A percentile compares a stretch with the other conserved stretches of the same genome.
phyloP scores from a whole-genome alignment of 2,888 invertebrate species.

The Matsumyia berberina region DNA sequence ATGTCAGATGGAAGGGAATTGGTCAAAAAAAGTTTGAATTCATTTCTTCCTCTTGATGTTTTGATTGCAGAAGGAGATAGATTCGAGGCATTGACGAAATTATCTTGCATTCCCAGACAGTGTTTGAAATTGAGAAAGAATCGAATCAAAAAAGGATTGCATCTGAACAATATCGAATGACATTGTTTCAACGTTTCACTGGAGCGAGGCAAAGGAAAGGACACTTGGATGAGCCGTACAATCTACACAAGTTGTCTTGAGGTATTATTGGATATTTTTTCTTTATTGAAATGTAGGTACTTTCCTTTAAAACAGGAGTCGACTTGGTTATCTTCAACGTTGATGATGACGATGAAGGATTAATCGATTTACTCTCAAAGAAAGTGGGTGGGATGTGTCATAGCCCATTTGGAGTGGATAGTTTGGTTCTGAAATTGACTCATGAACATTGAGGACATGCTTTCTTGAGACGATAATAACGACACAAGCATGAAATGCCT shows the following conservation, averaged over 20 bases:
- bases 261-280: background rate
- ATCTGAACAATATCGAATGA: constrained; percentile 21
- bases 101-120: constrained; percentile 53
- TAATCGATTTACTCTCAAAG: constrained; percentile 3
- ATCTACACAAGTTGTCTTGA: background rate
- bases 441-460: constrained; percentile 17
- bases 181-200: constrained; percentile 20
- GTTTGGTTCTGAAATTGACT: constrained; percentile 19
- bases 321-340: constrained; percentile 2
- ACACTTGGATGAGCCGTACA: background rate
- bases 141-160: constrained; percentile 48
- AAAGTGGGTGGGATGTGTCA: background rate
- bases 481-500: constrained; percentile 11
- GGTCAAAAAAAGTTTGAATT: constrained; percentile 39
- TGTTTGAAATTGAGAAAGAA: too few species aligned
- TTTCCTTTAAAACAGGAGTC: background rate
- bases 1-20: constrained; percentile 41
- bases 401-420: constrained; percentile 6
- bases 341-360: constrained; percentile 6
- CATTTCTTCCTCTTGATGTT: constrained; percentile 11
- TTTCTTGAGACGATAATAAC: constrained; percentile 3
- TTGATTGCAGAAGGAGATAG: constrained; percentile 10
- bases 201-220: background rate
- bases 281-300: background rate
- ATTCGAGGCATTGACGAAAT: constrained; percentile 29